phyloP scores from a whole-genome alignment of 1,140 invertebrate species.

The Penaeus indicus region DNA sequence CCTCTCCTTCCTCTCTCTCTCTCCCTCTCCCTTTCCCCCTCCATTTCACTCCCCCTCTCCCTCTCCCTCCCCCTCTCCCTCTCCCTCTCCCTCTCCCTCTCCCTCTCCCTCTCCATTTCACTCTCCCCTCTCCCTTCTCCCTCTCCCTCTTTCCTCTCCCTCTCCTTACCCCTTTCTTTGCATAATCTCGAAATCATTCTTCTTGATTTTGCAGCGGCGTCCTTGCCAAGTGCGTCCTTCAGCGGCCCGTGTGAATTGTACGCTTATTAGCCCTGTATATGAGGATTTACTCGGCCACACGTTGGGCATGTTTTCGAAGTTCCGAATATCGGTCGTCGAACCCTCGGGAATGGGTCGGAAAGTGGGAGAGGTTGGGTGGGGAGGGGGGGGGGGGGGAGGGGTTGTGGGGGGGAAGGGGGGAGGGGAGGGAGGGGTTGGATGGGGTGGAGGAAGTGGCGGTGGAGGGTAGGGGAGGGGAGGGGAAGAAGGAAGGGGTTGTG shows the following conservation, averaged over 20 bases:
- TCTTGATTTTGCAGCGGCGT: too few species aligned
- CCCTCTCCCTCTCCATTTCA: neutral
- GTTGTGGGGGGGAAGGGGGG: neutral
- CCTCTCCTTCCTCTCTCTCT: neutral
- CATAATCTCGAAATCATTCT: too few species aligned
- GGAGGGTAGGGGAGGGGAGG: neutral
- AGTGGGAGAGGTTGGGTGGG: too few species aligned
- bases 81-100: neutral
- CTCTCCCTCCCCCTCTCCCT: neutral
- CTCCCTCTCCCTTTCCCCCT: slow-evolving; percentile 1
- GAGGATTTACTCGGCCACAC: too few species aligned
- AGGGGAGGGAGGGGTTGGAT: slow-evolving; percentile 1
- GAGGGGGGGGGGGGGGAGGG: neutral
- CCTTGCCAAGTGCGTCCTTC: too few species aligned
- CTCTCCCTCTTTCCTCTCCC: neutral
- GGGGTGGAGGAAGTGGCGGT: neutral
- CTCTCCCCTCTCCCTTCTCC: neutral
- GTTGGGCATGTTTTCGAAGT: too few species aligned
- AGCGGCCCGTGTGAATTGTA: too few species aligned
- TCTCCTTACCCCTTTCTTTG: neutral
- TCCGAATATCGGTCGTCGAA: too few species aligned
- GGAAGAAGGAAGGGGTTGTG: neutral
- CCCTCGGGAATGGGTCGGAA: too few species aligned
- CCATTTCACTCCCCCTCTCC: neutral
- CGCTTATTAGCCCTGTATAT: too few species aligned